These are phyloP conservation scores for Caradrina kadenii DNA, from an alignment of 2,888 invertebrate genomes.

Conservation along the genomic window DNA sequence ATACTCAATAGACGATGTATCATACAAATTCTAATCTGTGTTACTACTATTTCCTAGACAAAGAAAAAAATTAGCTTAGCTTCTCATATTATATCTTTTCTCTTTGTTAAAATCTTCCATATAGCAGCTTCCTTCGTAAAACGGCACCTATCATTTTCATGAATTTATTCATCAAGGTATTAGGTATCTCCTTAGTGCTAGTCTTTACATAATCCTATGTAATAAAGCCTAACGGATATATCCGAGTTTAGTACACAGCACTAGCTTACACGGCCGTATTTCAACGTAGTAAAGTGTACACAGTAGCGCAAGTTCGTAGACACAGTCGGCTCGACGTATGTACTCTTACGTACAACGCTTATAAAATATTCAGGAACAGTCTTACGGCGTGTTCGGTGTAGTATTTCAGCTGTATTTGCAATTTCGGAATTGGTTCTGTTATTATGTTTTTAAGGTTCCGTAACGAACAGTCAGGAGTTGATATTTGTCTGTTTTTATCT, in stretches of 20 bases:
- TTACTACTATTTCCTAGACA: background rate
- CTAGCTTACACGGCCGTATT: constrained; percentile 29
- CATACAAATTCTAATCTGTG: background rate
- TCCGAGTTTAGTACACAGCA: constrained; percentile 17
- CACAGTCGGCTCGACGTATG: constrained; percentile 13
- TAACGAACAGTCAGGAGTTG: background rate
- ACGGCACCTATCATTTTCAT: constrained; percentile 12
- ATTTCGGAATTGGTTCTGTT: background rate
- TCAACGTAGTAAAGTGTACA: constrained; percentile 25
- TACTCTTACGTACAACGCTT: constrained; percentile 6
- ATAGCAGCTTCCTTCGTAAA: background rate
- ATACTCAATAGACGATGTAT: background rate
- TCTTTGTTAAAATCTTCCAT: background rate
- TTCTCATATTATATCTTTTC: background rate
- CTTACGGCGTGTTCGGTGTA: background rate
- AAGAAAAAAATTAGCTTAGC: background rate
- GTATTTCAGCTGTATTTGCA: background rate
- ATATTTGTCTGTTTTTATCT: background rate
- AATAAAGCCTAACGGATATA: constrained; percentile 36
- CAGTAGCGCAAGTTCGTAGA: constrained; percentile 33
- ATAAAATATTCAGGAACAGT: constrained; percentile 30
- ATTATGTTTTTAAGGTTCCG: background rate
- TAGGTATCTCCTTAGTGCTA: constrained; percentile 5
- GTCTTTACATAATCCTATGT: constrained; percentile 17
- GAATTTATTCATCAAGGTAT: constrained; percentile 23